A percentile compares a stretch with the other conserved stretches of the same genome.
Conservation (phyloP, 1,140 invertebrate genomes). For the Cryptotermes secundus region DNA sequence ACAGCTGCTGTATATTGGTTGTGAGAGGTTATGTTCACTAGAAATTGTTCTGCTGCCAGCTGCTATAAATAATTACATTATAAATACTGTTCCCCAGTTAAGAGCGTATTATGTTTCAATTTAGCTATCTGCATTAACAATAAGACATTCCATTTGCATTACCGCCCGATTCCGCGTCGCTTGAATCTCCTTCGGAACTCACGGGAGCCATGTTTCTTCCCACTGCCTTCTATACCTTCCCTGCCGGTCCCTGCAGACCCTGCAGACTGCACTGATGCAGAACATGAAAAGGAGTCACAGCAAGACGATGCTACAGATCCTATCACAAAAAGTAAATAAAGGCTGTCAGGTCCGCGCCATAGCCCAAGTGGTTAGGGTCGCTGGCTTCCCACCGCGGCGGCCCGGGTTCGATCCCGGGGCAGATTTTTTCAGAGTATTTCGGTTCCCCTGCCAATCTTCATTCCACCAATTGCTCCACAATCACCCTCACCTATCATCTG, state of each 20-base stretch:
- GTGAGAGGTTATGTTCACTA: not conserved
- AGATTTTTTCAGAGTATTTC: too few relatives aligned
- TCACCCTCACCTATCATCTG: too few relatives aligned
- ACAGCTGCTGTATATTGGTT: not conserved
- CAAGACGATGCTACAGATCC: too few relatives aligned
- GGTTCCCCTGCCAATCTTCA: too few relatives aligned
- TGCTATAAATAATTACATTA: not conserved
- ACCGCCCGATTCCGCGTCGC: constrained; percentile 23
- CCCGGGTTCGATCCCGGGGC: too few relatives aligned
- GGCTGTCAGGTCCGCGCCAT: too few relatives aligned
- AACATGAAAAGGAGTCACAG: too few relatives aligned
- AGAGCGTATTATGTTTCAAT: not conserved
- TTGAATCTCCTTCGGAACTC: not conserved
- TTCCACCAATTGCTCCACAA: too few relatives aligned
- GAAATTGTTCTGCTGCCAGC: not conserved
- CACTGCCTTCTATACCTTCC: not conserved
- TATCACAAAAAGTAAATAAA: too few relatives aligned
- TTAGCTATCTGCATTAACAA: not conserved
- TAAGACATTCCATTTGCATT: not conserved
- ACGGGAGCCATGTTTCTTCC: not conserved
- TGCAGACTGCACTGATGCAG: not conserved
- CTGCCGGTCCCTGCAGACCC: too few relatives aligned
- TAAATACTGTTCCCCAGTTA: not conserved
- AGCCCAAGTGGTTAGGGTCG: too few relatives aligned
- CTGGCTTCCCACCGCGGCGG: too few relatives aligned